Evolutionary conservation across 2,888 invertebrate species (phyloP).

Genomic region (Parnassius glacialis): DNA sequence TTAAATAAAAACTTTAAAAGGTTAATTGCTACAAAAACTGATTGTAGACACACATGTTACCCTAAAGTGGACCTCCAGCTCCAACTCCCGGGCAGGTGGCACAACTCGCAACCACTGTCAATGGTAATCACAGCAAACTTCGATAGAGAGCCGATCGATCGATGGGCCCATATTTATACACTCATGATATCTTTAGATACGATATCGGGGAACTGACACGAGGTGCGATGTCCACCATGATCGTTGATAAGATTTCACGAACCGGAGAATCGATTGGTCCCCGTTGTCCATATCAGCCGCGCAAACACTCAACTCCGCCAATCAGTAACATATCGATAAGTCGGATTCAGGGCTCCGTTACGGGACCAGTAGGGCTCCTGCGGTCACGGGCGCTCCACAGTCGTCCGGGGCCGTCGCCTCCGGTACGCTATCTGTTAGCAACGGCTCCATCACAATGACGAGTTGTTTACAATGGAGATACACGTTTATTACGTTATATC

Average conservation of each 20-base stretch:
- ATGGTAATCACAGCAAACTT: constrained; percentile 68
- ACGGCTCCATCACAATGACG: constrained; percentile 54
- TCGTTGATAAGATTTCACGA: constrained; percentile 70
- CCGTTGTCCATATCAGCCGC: constrained; percentile 59
- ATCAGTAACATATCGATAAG: constrained; percentile 69
- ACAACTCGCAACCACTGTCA: constrained; percentile 47
- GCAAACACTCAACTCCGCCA: constrained; percentile 77
- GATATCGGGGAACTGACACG: constrained; percentile 71
- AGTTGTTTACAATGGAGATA: constrained; percentile 70
- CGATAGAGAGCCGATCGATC: constrained; percentile 79
- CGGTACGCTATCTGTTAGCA: constrained; percentile 58
- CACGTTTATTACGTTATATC: constrained; percentile 72
- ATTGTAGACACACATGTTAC: constrained; percentile 30
- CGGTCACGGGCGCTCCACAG: constrained; percentile 35
- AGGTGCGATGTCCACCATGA: constrained; percentile 75
- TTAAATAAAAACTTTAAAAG: too few species aligned
- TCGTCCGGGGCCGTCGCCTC: constrained; percentile 53
- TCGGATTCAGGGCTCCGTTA: constrained; percentile 32
- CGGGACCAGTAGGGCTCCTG: constrained; percentile 34
- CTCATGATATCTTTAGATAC: constrained; percentile 78
- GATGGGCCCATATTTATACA: constrained; percentile 80
- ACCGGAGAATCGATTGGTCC: constrained; percentile 75
- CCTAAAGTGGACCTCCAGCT: constrained; percentile 24
- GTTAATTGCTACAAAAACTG: not conserved
- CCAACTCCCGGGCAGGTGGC: constrained; percentile 32